These are phyloP conservation scores for Paradoxurus hermaphroditus DNA, from an alignment of 2,113 vertebrate genomes.

Conservation along the genomic window DNA sequence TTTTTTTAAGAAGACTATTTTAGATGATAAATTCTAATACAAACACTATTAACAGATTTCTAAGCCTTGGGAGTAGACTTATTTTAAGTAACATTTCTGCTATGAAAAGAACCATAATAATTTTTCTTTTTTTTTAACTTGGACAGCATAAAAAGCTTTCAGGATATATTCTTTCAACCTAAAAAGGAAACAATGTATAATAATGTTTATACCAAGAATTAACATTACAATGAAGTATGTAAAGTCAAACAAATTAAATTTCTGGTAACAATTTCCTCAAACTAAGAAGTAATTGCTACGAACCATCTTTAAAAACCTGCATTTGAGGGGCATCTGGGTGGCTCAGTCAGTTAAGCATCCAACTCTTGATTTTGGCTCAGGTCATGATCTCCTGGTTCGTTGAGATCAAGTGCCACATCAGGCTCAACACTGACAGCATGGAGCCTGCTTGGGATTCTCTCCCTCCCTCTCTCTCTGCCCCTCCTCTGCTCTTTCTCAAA, in stretches of 20 bases:
- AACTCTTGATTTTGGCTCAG: too few relatives aligned
- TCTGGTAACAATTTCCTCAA: neutral
- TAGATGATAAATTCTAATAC: neutral
- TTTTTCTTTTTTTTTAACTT: neutral
- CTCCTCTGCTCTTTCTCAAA: too few relatives aligned
- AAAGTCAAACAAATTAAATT: constrained; percentile 8
- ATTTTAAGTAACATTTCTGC: neutral
- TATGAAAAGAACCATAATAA: neutral
- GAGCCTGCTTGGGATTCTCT: too few relatives aligned
- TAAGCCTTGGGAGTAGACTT: neutral
- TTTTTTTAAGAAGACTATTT: neutral
- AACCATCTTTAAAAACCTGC: neutral
- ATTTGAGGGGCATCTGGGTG: neutral
- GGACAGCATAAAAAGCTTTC: neutral
- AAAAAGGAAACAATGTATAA: neutral
- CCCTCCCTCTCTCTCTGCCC: too few relatives aligned
- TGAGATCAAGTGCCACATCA: too few relatives aligned
- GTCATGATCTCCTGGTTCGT: too few relatives aligned
- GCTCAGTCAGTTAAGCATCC: too few relatives aligned
- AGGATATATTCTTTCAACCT: neutral
- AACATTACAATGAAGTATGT: neutral
- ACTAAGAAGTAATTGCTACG: neutral
- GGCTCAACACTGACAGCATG: too few relatives aligned
- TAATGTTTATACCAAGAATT: neutral
- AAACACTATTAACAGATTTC: neutral